Conservation (phyloP, 1,140 invertebrate species). For the Maconellicoccus hirsutus region DNA sequence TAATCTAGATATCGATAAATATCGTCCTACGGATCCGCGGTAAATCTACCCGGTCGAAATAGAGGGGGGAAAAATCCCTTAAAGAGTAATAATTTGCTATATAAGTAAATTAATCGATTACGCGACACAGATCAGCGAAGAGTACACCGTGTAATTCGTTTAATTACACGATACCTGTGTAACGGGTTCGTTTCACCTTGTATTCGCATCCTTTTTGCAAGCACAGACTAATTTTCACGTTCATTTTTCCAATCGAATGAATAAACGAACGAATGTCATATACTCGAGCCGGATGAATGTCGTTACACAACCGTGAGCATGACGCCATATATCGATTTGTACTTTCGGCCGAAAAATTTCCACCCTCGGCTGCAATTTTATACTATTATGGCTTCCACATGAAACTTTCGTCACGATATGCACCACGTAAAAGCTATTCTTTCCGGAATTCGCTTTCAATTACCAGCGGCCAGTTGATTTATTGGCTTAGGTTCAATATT, state of each 20-base stretch:
- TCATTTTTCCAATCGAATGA: not conserved
- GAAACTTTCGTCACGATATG: constrained; percentile 8
- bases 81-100: too few relatives aligned
- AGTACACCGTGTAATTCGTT: too few relatives aligned
- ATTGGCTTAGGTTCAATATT: not conserved
- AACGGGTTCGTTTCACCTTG: too few relatives aligned
- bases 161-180: too few relatives aligned
- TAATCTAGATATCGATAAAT: too few relatives aligned
- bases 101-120: too few relatives aligned
- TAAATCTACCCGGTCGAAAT: too few relatives aligned
- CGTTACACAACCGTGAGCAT: constrained; percentile 7
- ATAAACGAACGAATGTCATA: not conserved
- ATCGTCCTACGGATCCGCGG: too few relatives aligned
- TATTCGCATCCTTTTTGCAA: too few relatives aligned
- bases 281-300: not conserved
- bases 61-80: too few relatives aligned
- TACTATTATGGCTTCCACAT: constrained; percentile 2
- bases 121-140: too few relatives aligned
- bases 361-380: not conserved
- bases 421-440: not conserved
- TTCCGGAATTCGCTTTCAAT: not conserved
- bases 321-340: constrained; percentile 3
- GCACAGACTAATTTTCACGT: not conserved
- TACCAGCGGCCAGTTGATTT: not conserved
- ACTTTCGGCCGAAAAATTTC: not conserved